Percentiles rank a stretch among this genome's conserved stretches.
Conservation (phyloP, 2,888 invertebrate species). For the Neuroscelio doddi region DNA sequence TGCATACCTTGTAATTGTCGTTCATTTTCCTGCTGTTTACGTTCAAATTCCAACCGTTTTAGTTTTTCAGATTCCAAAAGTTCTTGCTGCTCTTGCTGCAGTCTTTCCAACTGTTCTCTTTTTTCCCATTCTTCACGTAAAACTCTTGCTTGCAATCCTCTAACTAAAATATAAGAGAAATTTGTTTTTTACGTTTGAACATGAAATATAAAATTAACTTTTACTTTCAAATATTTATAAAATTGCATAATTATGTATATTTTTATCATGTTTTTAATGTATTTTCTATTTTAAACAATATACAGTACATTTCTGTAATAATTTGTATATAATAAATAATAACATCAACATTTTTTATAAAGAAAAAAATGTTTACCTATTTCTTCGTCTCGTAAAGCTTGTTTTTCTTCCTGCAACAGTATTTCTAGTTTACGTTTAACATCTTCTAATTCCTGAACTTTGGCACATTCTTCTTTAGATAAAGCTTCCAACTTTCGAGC, state of each 20-base stretch:
- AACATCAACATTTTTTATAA: too few species aligned
- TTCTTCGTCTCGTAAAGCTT: slow-evolving; percentile 89
- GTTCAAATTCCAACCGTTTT: slow-evolving; percentile 84
- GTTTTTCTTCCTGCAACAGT: slow-evolving; percentile 85
- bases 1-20: slow-evolving; percentile 77
- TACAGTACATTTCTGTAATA: too few species aligned
- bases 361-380: slow-evolving; percentile 73
- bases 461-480: slow-evolving; percentile 81
- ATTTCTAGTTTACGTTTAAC: slow-evolving; percentile 81
- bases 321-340: too few species aligned
- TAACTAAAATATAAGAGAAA: slow-evolving; percentile 67
- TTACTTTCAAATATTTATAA: not conserved
- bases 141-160: slow-evolving; percentile 81
- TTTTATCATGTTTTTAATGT: not conserved
- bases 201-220: not conserved
- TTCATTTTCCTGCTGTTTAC: slow-evolving; percentile 81
- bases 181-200: not conserved
- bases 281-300: too few species aligned
- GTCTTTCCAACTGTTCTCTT: slow-evolving; percentile 83
- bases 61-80: slow-evolving; percentile 83
- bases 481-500: slow-evolving; percentile 80
- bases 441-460: slow-evolving; percentile 82
- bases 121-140: slow-evolving; percentile 89
- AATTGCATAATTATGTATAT: too few species aligned
- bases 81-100: slow-evolving; percentile 84